Percentiles rank a stretch among this genome's conserved stretches.
These are phyloP conservation scores for Syncerus caffer DNA, from an alignment of 2,797 vertebrate genomes.

Conservation along the genomic window DNA sequence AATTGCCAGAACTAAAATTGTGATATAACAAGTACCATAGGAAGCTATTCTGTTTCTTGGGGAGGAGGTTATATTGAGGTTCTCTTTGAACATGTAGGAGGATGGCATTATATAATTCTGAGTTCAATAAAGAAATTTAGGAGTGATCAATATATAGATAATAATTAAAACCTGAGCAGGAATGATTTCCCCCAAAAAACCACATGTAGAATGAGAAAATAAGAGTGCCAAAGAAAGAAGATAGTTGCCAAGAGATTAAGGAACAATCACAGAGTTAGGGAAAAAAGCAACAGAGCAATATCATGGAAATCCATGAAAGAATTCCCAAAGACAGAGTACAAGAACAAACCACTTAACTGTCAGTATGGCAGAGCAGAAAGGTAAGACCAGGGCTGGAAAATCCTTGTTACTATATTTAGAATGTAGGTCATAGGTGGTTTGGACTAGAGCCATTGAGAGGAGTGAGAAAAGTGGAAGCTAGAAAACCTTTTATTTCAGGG, in stretches of 20 bases:
- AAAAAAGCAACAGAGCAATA: background rate
- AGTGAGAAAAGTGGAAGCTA: background rate
- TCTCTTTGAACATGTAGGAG: background rate
- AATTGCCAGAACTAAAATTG: background rate
- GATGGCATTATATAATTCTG: background rate
- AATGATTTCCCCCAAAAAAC: background rate
- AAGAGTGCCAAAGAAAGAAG: background rate
- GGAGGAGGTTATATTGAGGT: background rate
- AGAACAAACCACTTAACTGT: background rate
- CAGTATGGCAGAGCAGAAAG: background rate
- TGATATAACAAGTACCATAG: background rate
- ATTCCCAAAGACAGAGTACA: background rate
- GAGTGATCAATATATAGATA: background rate
- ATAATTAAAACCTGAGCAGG: background rate
- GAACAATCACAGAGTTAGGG: background rate
- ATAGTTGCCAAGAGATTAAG: background rate
- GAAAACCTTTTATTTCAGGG: background rate
- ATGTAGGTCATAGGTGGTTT: background rate
- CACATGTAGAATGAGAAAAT: background rate
- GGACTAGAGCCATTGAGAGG: background rate
- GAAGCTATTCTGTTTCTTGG: background rate
- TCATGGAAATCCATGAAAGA: background rate
- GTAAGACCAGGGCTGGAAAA: background rate
- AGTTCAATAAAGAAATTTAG: background rate
- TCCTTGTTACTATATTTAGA: background rate